Percentiles rank a stretch among this genome's conserved stretches.
phyloP scores from a whole-genome alignment of 1,140 invertebrate genomes.

The Drosophila elegans region DNA sequence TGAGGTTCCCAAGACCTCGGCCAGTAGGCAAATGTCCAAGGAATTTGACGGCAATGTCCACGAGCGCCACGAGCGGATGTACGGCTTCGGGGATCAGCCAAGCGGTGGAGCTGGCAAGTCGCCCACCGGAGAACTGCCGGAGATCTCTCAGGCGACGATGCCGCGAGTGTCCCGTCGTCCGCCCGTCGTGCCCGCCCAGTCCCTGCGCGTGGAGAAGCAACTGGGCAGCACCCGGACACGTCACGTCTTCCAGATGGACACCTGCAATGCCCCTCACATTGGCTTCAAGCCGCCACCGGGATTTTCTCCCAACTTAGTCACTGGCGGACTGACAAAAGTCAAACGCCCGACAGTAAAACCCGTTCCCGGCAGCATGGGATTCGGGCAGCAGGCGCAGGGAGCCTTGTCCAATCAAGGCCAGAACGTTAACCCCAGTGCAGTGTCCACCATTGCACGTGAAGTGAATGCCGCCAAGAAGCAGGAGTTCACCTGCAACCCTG shows the following conservation, averaged over 20 bases:
- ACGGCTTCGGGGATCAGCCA: conserved; percentile 4
- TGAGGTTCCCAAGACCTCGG: conserved; percentile 39
- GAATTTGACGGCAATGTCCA: conserved; percentile 25
- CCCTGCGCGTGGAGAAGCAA: conserved; percentile 58
- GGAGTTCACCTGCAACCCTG: conserved; percentile 22
- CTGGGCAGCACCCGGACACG: conserved; percentile 1
- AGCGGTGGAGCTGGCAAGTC: conserved; percentile 35
- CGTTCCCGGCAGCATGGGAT: conserved; percentile 21
- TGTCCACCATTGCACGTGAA: conserved; percentile 48
- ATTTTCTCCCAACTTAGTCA: neutral
- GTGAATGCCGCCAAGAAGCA: conserved; percentile 35
- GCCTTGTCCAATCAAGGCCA: conserved; percentile 11
- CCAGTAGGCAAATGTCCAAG: conserved; percentile 46
- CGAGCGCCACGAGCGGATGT: conserved; percentile 41
- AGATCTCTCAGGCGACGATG: neutral
- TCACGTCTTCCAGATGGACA: conserved; percentile 58
- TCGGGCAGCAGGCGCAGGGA: neutral
- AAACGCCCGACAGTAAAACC: neutral
- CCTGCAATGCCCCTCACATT: conserved; percentile 44
- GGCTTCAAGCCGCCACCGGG: conserved; percentile 32
- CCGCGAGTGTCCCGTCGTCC: conserved; percentile 2
- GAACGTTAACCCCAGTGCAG: conserved; percentile 40
- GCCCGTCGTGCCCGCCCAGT: conserved; percentile 52
- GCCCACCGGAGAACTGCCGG: conserved; percentile 2
- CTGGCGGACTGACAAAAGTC: neutral